Percentiles rank a stretch among this genome's conserved stretches.
phyloP scores from a whole-genome alignment of 2,797 vertebrate species.

The Steatocranus sp. region DNA sequence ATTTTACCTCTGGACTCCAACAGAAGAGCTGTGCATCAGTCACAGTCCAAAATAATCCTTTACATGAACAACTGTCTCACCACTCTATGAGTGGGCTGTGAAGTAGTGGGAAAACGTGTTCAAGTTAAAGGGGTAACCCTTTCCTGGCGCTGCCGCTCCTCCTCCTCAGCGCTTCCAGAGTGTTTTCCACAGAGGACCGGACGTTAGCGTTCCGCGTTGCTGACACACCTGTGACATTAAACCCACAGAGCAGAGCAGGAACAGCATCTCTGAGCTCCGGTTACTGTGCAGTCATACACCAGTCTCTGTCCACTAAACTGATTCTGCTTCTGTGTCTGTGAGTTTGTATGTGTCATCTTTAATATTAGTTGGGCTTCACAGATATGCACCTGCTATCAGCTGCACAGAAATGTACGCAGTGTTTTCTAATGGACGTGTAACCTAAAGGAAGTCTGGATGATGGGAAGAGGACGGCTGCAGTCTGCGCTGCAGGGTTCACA shows the following conservation, averaged over 20 bases:
- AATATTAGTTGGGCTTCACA: not conserved
- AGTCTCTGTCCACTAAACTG: not conserved
- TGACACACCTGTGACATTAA: not conserved
- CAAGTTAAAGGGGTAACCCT: not conserved
- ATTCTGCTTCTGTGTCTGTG: not conserved
- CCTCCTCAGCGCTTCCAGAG: not conserved
- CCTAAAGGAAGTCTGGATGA: not conserved
- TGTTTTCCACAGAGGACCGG: not conserved
- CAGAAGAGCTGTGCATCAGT: not conserved
- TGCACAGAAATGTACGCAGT: not conserved
- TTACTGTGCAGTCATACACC: not conserved
- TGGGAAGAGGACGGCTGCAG: not conserved
- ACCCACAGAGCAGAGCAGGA: not conserved
- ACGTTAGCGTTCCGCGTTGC: fast-evolving
- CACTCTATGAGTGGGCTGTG: not conserved
- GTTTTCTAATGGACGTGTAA: not conserved
- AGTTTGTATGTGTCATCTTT: not conserved
- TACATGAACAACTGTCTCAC: not conserved
- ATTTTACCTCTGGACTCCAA: not conserved
- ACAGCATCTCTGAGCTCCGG: not conserved
- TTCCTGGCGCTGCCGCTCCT: not conserved
- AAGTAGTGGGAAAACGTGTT: not conserved
- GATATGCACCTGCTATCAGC: not conserved
- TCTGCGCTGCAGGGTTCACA: not conserved
- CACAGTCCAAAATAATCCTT: not conserved